Base-by-base conservation (phyloP, 2,888 invertebrate genomes). In the Cecidostiba fungosa region DNA sequence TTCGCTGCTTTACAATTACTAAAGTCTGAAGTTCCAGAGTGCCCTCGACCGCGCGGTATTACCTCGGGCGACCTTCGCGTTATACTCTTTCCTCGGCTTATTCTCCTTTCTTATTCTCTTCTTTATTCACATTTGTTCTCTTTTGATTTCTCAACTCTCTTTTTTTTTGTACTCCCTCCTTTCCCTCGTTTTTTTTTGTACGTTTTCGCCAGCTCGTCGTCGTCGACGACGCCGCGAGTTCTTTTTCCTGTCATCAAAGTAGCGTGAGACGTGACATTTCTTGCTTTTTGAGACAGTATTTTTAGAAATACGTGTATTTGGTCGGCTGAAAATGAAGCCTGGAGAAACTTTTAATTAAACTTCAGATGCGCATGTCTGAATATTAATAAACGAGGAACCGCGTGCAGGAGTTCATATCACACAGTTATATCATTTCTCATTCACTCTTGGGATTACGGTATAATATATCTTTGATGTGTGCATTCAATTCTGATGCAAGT, bases 11-110 rank as follows among this genome's bases (percentile, higher is more conserved):
- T 74, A 87, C 85, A 85, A 87, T 87, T 85, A 85, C 85, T 69
- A 72, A 78, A 87, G 87, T 85, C 87, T 85, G 74, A 87, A 87
- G 87, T 85, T 73, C 19, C 84, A 74, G 82, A 85, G 87, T 83
- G 74, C 85, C 83, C 87, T 87, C 87, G 80, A 85, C 85, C 83
- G 83, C 80, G 85, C 80, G 82, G 87, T 85, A 85, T 87, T 87
- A 87, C 85, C 87, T 62, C 85, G 83, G 87, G 85, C 87, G 87
- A 87, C 87, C 85, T 87, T 85, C 87, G 77, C 77, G 83, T 78
- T 72, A 70, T 82, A 80, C 70, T 77, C 79, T 79, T 80, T 73
- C 32, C 84, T 39, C 50, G 62, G 50, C 74, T 39, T 54, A 77
- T 72, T 69, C 81, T 72, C 50, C 72, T 73, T 83, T 78, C 85